Evolutionary conservation across 2,113 vertebrate species (phyloP), one percentile per base, ranked within the genome.

Genomic region (Ceyx margarethae): DNA sequence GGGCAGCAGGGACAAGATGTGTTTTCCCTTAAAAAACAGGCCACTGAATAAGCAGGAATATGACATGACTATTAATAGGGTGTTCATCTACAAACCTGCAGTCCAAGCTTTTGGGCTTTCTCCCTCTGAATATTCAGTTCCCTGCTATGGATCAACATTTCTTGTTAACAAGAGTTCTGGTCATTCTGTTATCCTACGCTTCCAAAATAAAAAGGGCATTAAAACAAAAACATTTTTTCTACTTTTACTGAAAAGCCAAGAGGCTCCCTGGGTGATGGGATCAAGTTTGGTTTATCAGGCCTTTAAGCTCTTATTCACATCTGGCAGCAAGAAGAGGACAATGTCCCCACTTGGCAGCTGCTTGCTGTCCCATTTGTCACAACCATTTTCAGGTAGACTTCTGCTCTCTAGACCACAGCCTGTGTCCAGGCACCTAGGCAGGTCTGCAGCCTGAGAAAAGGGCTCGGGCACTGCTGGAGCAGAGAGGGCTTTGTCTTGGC

Each of bases 41-140:
- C 51, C 67, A 87, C 43, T 14, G 45, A 81, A 77, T 71, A 76
- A 77, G 81, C 43, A 92, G 40, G 61, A 87, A 53, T 85, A 78
- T 57, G 76, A 72, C 1, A 20, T 71, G 61, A 65, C 45, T 95
- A 37, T 93, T 94, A 85, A 92, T 60, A 85, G 81, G 51, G 29
- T 22, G 20, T 50, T 89, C 0, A 0, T 35, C 78, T 93, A 51
- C 71, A 92, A 93, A 85, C 28, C 17, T 6, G 3, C 29, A 80
- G 53, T 37, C 73, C 48, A 60, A 68, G 48, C 11, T 85, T 75
- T 74, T 50, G n/a, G 33, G 13, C 13, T 85, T 14, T 79, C 54
- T 71, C 21, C 5, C 71, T 57, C 66, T 50, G 42, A 69, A 51
- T 87, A 73, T 68, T 81, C 61, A 57, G 29, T 64, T 61, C 28